A percentile compares a stretch with the other conserved stretches of the same genome.
phyloP scores from a whole-genome alignment of 2,113 vertebrate species.

The Oncorhynchus gorbuscha region DNA sequence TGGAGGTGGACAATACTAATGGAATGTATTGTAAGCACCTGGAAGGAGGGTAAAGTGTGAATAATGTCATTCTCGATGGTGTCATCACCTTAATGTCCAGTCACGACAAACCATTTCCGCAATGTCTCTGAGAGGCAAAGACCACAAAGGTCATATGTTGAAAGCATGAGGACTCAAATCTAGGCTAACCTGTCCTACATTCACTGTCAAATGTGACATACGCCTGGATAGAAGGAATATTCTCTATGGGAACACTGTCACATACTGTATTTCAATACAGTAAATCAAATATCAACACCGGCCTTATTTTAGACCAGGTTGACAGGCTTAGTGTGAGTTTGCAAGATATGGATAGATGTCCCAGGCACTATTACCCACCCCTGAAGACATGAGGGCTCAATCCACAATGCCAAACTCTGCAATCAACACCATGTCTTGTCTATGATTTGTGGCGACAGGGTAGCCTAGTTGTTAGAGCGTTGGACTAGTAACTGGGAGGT shows the following conservation, averaged over 20 bases:
- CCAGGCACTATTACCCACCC: neutral
- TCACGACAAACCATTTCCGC: neutral
- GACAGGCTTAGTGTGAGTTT: neutral
- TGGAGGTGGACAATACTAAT: neutral
- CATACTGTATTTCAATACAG: neutral
- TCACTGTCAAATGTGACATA: neutral
- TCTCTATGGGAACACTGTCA: neutral
- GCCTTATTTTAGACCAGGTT: slow-evolving; percentile 1
- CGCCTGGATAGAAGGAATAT: neutral
- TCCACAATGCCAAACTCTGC: neutral
- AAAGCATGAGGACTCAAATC: too few species aligned
- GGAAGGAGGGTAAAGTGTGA: neutral
- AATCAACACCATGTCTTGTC: neutral
- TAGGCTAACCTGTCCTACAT: neutral
- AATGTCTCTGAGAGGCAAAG: neutral
- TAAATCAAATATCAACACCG: neutral
- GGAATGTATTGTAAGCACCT: neutral
- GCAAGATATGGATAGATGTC: neutral
- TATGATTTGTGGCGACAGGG: too few species aligned
- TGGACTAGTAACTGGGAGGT: too few species aligned
- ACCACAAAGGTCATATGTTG: neutral
- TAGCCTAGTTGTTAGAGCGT: too few species aligned
- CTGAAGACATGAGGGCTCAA: neutral
- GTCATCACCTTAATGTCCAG: neutral
- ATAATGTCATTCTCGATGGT: neutral